Base-by-base conservation (phyloP, 92 coral and sea anemone species). In the Micromussa lordhowensis region DNA sequence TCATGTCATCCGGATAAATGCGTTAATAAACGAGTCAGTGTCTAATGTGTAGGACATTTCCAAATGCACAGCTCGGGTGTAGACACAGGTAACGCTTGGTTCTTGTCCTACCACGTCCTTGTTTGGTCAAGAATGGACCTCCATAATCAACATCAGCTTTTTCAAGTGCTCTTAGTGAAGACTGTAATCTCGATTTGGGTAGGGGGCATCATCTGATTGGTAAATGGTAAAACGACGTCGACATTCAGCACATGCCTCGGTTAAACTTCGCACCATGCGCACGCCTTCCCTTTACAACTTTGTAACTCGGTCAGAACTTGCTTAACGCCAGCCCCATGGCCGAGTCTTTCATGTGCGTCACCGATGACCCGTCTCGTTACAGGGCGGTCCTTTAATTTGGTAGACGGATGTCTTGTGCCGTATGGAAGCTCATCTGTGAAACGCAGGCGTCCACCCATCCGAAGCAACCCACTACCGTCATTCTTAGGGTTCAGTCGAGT, bases 251-350 rank as follows among this genome's bases (percentile, higher is more conserved):
- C 90, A 90, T 0, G 34, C 9, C 34, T 68, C 70, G 18, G 75
- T 28, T 1, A 72, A 0, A 32, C 74, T 80, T 36, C 90, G 68
- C 34, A 77, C 90, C 3, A 73, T 53, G 21, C 75, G 48, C 58
- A 13, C 75, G 48, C 58, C 94, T 69, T 61, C 94, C 94, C 70
- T 73, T 91, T 16, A 88, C 76, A 19, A n/a, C 69, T 22, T 1
- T 79, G 83, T 24, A 86, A 76, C 59, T 90, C 90, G 5, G 90
- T 86, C 24, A 87, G 78, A 0, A 48, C 24, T 29, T 87, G 88
- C 22, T 91, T 91, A 7, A 82, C 78, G 31, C 94, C 94, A 9
- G 94, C n/a, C 2, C 91, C 91, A 54, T 91, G 88, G 28, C 91
- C 87, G 1, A 85, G 35, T 28, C 73, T 68, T 68, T n/a, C 32